Evolutionary conservation across 2,888 invertebrate species (phyloP), one percentile per base, ranked within the genome.

Genomic region (Plagodis pulveraria): DNA sequence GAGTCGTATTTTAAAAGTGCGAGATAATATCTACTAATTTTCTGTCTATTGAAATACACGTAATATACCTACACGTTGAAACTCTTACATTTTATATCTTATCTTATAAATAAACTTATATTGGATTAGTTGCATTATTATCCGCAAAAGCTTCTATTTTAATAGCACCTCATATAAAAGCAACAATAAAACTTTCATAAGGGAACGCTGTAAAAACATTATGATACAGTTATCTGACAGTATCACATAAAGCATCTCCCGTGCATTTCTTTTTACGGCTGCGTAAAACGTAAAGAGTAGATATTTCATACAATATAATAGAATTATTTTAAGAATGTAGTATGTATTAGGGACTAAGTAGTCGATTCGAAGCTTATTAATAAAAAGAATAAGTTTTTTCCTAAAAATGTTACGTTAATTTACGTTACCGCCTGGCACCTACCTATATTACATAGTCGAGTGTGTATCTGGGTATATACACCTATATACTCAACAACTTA

Each of bases 181-280:
- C 66, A 63, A 67, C 65, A 67, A 67, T 66, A 67, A 67, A 63
- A 58, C 55, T 53, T 55, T 66, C 67, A 52, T 76, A 70, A 73
- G 73, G 61, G 48, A 46, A 62, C 44, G 65, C 55, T 65, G 65
- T 72, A 73, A 72, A 71, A 69, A 68, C 56, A 52, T 61, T 63
- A 58, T 59, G 58, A 69, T 69, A 60, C 56, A 66, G 71, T 70
- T 73, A 73, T 68, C 66, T 71, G 66, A 66, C 65, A 62, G 67
- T 58, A 66, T 64, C 63, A 63, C 63, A 65, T 69, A 70, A 71
- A 76, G 66, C 53, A 62, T 65, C 50, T 58, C 49, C 66, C 40
- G 49, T 72, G 64, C 67, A 74, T 73, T 71, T 63, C 62, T 69
- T 73, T 75, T 78, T 71, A 78, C 64, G 70, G 62, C 59, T 63